These are phyloP conservation scores for Nephrotoma flavescens DNA, from an alignment of 2,888 invertebrate species.

Conservation along the genomic window DNA sequence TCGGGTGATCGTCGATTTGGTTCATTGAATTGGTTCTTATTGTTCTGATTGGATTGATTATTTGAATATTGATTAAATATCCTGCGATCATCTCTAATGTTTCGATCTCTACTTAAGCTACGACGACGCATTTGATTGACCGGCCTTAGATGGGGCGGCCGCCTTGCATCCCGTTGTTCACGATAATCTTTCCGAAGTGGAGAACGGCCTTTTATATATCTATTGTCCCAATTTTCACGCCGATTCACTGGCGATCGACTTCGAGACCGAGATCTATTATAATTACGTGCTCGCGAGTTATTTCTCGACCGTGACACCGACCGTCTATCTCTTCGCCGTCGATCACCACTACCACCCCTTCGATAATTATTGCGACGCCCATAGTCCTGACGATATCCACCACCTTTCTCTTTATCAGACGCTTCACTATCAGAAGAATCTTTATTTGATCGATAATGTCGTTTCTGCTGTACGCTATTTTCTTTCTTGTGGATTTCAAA, in stretches of 20 bases:
- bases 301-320: background rate
- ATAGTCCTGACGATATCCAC: conserved; percentile 10
- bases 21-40: conserved; percentile 19
- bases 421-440: conserved; percentile 54
- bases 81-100: conserved; percentile 5
- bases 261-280: background rate
- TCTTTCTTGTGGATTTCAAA: conserved; percentile 63
- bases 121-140: conserved; percentile 2
- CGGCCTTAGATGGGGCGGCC: conserved; percentile 14
- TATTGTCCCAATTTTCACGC: conserved; percentile 1
- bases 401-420: conserved; percentile 22
- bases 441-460: conserved; percentile 76
- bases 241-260: conserved; percentile 14
- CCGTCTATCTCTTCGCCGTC: conserved; percentile 6
- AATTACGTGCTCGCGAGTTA: background rate
- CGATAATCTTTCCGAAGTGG: conserved; percentile 17
- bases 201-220: background rate
- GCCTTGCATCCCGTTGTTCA: conserved; percentile 15
- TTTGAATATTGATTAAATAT: conserved; percentile 20
- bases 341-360: conserved; percentile 4
- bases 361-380: conserved; percentile 17
- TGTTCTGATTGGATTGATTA: conserved; percentile 16
- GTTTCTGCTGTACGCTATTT: conserved; percentile 71
- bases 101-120: conserved; percentile 17
- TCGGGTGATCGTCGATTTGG: conserved; percentile 18